Conservation (phyloP, 2,113 vertebrate genomes). For the Cebidichthys violaceus region DNA sequence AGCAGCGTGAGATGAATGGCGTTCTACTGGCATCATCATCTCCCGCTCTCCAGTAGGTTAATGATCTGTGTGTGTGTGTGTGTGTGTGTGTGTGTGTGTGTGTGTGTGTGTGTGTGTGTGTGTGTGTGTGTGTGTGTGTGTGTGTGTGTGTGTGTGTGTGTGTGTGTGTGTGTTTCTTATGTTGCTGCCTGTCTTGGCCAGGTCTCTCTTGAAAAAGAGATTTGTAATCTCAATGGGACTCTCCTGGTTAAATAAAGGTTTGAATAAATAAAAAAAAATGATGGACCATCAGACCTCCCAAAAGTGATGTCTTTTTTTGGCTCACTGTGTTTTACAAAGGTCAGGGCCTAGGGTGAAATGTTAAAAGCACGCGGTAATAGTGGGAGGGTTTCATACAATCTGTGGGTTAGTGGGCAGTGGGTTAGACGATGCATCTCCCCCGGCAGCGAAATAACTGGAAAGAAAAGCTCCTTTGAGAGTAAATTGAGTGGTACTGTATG, state of each 20-base stretch:
- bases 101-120: too few species aligned
- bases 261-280: too few species aligned
- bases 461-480: slow-evolving; percentile 3
- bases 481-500: background rate
- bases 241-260: too few species aligned
- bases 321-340: slow-evolving; percentile 3
- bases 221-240: too few species aligned
- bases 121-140: too few species aligned
- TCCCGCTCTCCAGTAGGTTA: slow-evolving; percentile 40
- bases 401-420: background rate
- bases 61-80: too few species aligned
- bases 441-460: background rate
- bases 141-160: too few species aligned
- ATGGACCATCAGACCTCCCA: slow-evolving; percentile 27
- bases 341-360: background rate
- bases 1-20: background rate
- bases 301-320: slow-evolving; percentile 29
- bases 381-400: background rate
- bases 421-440: background rate
- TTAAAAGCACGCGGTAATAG: background rate
- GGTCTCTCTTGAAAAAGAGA: too few species aligned
- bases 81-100: too few species aligned
- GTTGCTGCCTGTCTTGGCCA: too few species aligned
- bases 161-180: too few species aligned
- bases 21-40: slow-evolving; percentile 39